These are phyloP conservation scores for Cancer borealis DNA, from an alignment of 2,888 invertebrate species.

Conservation along the genomic window DNA sequence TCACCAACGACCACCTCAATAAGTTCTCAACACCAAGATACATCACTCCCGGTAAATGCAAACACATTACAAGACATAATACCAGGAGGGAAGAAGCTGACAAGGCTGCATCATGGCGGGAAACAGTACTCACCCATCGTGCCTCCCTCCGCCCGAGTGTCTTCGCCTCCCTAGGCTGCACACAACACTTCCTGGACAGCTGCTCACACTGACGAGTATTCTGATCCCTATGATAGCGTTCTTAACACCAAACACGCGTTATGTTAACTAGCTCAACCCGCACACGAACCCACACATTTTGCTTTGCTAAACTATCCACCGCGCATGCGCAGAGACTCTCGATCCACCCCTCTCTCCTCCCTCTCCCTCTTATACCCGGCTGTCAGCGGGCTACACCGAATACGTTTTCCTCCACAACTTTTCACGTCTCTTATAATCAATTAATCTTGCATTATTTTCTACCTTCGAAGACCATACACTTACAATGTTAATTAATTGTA, in stretches of 20 bases:
- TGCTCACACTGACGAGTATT: background rate
- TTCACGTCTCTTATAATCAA: background rate
- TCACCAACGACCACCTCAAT: background rate
- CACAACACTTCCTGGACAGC: background rate
- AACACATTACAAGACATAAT: background rate
- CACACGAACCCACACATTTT: background rate
- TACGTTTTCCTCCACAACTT: background rate
- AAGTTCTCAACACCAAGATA: background rate
- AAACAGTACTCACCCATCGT: background rate
- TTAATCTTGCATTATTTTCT: background rate
- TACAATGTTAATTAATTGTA: background rate
- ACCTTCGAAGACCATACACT: background rate
- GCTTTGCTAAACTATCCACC: background rate
- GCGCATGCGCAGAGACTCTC: background rate
- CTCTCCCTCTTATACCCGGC: background rate
- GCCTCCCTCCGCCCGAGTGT: background rate
- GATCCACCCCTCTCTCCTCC: constrained; percentile 29
- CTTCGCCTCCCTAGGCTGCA: background rate
- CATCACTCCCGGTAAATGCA: background rate
- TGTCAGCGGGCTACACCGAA: background rate
- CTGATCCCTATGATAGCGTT: background rate
- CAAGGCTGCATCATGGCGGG: background rate
- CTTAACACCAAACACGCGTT: background rate
- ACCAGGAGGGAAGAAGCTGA: background rate
- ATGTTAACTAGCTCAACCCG: background rate